A percentile compares a stretch with the other conserved stretches of the same genome.
Conservation (phyloP, 2,113 vertebrate species). For the Crotalus horridus region DNA sequence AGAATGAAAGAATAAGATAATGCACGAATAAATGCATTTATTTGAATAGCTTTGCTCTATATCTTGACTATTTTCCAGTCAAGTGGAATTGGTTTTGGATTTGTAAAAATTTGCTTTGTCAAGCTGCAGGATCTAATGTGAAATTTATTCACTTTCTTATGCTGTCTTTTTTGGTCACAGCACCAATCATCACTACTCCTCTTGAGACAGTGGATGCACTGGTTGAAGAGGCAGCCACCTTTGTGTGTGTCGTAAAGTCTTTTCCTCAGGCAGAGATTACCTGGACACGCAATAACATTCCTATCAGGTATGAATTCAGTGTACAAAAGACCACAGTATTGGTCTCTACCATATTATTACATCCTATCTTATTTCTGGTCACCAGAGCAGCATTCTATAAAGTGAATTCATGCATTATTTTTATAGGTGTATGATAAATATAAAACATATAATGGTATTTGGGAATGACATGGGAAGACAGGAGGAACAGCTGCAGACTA, state of each 20-base stretch:
- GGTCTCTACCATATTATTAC: not conserved
- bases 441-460: not conserved
- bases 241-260: constrained; percentile 93
- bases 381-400: not conserved
- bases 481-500: not conserved
- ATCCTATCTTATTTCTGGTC: not conserved
- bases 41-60: not conserved
- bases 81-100: not conserved
- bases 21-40: not conserved
- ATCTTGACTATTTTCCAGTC: not conserved
- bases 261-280: constrained; percentile 84
- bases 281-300: constrained; percentile 94
- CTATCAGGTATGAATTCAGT: constrained; percentile 78
- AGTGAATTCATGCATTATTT: not conserved
- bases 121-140: not conserved
- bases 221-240: constrained; percentile 89
- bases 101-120: not conserved
- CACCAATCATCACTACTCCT: constrained; percentile 86
- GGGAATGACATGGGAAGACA: not conserved
- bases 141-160: not conserved
- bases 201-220: constrained; percentile 89
- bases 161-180: constrained; percentile 55
- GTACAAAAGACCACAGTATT: not conserved
- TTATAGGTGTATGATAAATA: not conserved
- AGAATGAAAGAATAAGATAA: not conserved